These are phyloP conservation scores for Latrodectus elegans DNA, from an alignment of 2,888 invertebrate genomes.

Conservation along the genomic window DNA sequence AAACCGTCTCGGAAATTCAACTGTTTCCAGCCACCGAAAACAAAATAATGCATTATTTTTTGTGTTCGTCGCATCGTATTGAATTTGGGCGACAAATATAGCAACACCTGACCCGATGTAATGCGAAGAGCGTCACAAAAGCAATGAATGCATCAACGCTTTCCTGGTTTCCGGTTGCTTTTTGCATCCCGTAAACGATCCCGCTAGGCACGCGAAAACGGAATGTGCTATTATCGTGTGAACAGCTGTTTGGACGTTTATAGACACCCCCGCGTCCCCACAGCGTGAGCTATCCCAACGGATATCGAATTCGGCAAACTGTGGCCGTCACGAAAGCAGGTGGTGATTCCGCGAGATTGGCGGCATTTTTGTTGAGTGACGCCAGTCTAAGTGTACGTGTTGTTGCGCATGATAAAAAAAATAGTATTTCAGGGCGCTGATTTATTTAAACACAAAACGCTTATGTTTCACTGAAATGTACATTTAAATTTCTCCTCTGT, in stretches of 20 bases:
- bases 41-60: background rate
- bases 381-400: no score
- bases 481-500: no score
- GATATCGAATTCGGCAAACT: background rate
- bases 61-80: background rate
- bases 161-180: background rate
- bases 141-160: background rate
- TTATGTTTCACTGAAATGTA: no score
- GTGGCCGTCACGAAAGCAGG: background rate
- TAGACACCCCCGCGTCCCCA: background rate
- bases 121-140: background rate
- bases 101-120: background rate
- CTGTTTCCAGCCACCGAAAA: no score
- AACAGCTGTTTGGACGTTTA: background rate
- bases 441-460: no score
- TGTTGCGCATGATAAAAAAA: no score
- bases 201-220: conserved; percentile 2
- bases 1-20: no score
- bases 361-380: background rate
- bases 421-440: no score
- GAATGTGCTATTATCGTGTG: background rate
- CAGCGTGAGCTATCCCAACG: background rate
- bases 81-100: background rate
- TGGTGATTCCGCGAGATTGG: background rate
- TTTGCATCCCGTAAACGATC: background rate